A percentile compares a stretch with the other conserved stretches of the same genome.
Evolutionary conservation across 1,140 invertebrate species (phyloP).

Genomic region (Ips nitidus): DNA sequence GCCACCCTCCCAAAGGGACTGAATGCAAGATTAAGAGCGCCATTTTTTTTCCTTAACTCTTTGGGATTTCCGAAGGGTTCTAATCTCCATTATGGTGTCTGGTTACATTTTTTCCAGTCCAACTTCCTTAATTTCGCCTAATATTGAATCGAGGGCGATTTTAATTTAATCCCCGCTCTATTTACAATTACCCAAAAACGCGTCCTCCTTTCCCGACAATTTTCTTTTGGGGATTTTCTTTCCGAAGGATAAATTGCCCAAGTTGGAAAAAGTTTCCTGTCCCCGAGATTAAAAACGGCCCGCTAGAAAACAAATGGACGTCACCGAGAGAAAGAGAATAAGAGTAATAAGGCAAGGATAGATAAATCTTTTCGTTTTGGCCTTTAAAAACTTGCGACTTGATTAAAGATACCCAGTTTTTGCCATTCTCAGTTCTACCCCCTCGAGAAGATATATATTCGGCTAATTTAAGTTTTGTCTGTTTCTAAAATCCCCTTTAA

Average conservation of each 20-base stretch:
- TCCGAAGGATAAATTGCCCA: conserved; percentile 44
- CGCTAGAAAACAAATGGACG: conserved; percentile 51
- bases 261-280: conserved; percentile 48
- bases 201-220: conserved; percentile 2
- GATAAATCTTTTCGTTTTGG: conserved; percentile 48
- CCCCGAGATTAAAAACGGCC: conserved; percentile 50
- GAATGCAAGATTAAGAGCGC: conserved; percentile 23
- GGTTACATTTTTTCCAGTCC: conserved; percentile 5
- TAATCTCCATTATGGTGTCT: conserved; percentile 28
- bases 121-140: not conserved
- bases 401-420: conserved; percentile 43
- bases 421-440: conserved; percentile 9
- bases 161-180: conserved; percentile 24
- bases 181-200: conserved; percentile 29
- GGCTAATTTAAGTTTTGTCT: conserved; percentile 32
- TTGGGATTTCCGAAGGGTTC: conserved; percentile 1
- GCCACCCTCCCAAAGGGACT: conserved; percentile 11
- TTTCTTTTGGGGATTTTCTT: conserved; percentile 24
- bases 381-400: conserved; percentile 42
- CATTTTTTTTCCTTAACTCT: conserved; percentile 14
- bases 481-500: conserved; percentile 19
- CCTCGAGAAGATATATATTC: conserved; percentile 26
- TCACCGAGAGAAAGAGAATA: conserved; percentile 47
- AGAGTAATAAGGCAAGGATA: conserved; percentile 49
- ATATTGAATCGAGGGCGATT: conserved; percentile 8